Conservation (phyloP, 1,140 invertebrate genomes). For the Drosophila prosaltans region DNA sequence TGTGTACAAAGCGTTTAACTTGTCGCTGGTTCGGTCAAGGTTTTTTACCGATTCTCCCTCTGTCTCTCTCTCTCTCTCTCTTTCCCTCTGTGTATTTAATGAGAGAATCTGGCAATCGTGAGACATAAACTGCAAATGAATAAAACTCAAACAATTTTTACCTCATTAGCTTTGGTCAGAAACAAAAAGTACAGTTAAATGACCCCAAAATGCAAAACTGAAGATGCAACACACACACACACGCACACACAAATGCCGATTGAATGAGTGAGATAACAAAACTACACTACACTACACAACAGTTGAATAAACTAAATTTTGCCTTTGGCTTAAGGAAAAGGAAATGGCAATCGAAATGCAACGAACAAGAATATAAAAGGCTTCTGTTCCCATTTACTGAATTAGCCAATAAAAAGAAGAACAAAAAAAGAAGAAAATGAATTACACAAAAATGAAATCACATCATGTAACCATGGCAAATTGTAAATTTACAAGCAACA, state of each 20-base stretch:
- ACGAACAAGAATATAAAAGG: background rate
- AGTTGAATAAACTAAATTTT: background rate
- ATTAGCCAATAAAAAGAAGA: background rate
- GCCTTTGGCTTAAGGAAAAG: background rate
- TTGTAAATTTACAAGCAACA: constrained; percentile 54
- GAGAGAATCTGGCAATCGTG: constrained; percentile 28
- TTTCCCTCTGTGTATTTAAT: constrained; percentile 8
- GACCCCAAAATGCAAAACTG: constrained; percentile 5
- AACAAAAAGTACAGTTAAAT: constrained; percentile 62
- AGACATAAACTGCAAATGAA: constrained; percentile 43
- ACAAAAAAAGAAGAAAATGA: background rate
- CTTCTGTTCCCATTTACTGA: constrained; percentile 40
- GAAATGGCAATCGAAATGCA: background rate
- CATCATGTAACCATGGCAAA: constrained; percentile 66
- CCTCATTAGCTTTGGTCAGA: constrained; percentile 43
- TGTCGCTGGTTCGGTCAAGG: constrained; percentile 73
- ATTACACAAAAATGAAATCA: constrained; percentile 41
- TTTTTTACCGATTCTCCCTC: constrained; percentile 5
- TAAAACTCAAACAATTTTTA: constrained; percentile 47
- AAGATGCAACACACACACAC: background rate
- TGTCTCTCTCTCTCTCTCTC: background rate
- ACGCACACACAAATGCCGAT: background rate
- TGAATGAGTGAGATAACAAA: background rate
- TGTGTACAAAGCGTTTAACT: constrained; percentile 61
- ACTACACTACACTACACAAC: background rate